Conservation (phyloP, 2,797 vertebrate species). For the Tapera naevia region DNA sequence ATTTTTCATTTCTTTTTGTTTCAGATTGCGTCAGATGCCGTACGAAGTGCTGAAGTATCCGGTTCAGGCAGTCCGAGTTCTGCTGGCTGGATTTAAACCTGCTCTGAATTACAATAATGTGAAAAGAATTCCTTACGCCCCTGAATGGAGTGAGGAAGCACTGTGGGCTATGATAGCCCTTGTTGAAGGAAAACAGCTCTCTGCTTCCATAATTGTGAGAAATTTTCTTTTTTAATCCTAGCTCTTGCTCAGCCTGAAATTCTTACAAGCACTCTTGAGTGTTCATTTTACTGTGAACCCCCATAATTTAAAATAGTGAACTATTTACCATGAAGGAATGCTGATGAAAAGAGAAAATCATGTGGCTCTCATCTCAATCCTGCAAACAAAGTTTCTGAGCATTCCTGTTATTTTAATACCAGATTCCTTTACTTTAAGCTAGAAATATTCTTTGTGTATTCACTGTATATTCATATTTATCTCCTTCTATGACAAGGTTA, state of each 20-base stretch:
- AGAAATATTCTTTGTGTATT: neutral
- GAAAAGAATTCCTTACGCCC: slow-evolving; percentile 84
- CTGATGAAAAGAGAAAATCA: neutral
- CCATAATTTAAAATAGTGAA: neutral
- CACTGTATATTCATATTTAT: too few relatives aligned
- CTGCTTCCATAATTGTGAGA: slow-evolving; percentile 80
- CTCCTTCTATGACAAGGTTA: too few relatives aligned
- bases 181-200: slow-evolving; percentile 79
- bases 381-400: neutral
- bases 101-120: slow-evolving; percentile 39
- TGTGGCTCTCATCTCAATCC: neutral
- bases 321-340: neutral
- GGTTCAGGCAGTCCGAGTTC: slow-evolving; percentile 77
- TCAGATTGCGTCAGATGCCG: slow-evolving; percentile 87
- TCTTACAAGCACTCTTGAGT: neutral
- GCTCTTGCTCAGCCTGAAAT: neutral
- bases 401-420: neutral
- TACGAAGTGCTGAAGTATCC: slow-evolving; percentile 82
- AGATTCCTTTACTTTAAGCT: neutral
- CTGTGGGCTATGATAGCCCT: slow-evolving; percentile 83
- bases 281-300: neutral
- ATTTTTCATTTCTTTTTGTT: neutral
- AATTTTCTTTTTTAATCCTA: neutral
- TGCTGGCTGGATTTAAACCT: slow-evolving; percentile 86
- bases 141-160: slow-evolving; percentile 86